A percentile compares a stretch with the other conserved stretches of the same genome.
Conservation (phyloP, 1,140 invertebrate genomes). For the Drosophila bocki region DNA sequence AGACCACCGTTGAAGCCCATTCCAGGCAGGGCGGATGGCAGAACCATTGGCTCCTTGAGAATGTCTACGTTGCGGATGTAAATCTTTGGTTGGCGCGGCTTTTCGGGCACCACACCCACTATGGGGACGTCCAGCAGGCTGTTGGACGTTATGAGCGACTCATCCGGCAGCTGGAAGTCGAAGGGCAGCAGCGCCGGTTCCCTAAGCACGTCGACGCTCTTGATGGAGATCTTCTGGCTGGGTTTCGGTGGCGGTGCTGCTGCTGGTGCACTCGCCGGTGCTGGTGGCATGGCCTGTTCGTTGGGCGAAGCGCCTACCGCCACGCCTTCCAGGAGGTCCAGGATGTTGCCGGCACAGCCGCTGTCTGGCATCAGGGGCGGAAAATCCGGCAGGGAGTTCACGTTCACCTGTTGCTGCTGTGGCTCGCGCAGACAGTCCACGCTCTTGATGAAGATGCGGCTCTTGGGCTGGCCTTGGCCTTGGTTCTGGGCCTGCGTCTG, state of each 20-base stretch:
- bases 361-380: conserved; percentile 42
- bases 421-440: conserved; percentile 78
- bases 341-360: conserved; percentile 38
- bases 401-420: conserved; percentile 27
- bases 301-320: conserved; percentile 19
- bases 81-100: conserved; percentile 76
- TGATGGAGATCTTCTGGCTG: conserved; percentile 82
- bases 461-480: conserved; percentile 39
- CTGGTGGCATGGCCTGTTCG: conserved; percentile 22
- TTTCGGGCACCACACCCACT: conserved; percentile 37
- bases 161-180: conserved; percentile 60
- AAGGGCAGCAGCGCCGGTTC: conserved; percentile 71
- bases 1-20: conserved; percentile 58
- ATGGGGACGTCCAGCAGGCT: conserved; percentile 36
- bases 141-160: conserved; percentile 20
- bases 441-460: conserved; percentile 80
- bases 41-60: conserved; percentile 73
- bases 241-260: conserved; percentile 20
- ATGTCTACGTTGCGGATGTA: conserved; percentile 82
- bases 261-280: conserved; percentile 3
- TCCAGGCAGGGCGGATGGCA: conserved; percentile 46
- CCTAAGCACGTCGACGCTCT: conserved; percentile 79
- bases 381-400: conserved; percentile 40
- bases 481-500: not conserved
- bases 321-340: conserved; percentile 65